Evolutionary conservation across 2,113 vertebrate genomes (phyloP), one percentile per base, ranked within the genome.

Genomic region (Vireo altiloquus): DNA sequence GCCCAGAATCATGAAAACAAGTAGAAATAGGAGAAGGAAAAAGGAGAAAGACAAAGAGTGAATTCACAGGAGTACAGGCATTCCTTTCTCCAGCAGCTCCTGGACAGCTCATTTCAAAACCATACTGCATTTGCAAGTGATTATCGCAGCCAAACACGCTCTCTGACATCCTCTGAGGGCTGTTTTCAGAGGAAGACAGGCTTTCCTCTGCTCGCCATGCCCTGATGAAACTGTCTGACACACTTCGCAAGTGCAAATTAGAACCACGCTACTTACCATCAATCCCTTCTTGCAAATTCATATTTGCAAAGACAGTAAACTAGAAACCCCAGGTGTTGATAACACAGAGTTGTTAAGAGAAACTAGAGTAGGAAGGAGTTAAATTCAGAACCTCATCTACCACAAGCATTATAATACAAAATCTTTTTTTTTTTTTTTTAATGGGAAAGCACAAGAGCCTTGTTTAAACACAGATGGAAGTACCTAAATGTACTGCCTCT

Each of bases 321-420:
- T 68, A 96, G 96, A 97, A 97, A 97, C 96, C 82, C 95, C 96
- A 97, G 94, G 88, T 96, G 95, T 85, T 92, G 90, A 95, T 94
- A 94, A 87, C 2, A 18, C 16, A 95, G 75, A 94, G 79, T 68
- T 63, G 69, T 87, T 95, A 88, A 92, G 85, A 93, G 90, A 97
- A 96, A 97, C 94, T 86, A 94, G 86, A 96, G 20, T 59, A 94
- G 72, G 88, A 94, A 96, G 92, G 93, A 96, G 95, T 95, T 95
- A 96, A 94, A 96, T 93, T 90, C 93, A 95, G 93, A 96, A 96
- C 92, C 86, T 94, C 82, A 76, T 82, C 80, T 92, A 94, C 95
- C 90, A 93, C 95, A 96, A 93, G 57, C 61, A 95, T 72, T 90
- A 71, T 92, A 93, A 90, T 83, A 94, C 44, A 93, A 95, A 95